Conservation (phyloP, 2,888 invertebrate species). For the Drosophila greeni region DNA sequence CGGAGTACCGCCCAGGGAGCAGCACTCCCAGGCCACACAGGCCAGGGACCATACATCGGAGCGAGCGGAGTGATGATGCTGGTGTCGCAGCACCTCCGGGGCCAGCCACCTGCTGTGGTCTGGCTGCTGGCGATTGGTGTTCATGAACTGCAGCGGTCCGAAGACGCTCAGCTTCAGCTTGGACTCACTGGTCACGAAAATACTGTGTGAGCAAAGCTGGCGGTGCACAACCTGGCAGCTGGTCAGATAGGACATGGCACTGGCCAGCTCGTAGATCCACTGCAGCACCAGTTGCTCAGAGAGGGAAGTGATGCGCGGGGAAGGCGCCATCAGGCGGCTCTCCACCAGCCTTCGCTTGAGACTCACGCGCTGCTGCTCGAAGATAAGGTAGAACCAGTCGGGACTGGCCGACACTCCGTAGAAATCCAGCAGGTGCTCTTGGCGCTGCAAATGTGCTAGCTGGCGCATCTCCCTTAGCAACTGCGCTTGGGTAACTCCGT, state of each 20-base stretch:
- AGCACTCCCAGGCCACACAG: slow-evolving; percentile 89
- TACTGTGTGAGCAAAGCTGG: slow-evolving; percentile 85
- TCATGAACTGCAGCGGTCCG: slow-evolving; percentile 84
- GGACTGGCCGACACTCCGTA: slow-evolving; percentile 89
- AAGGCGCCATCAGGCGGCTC: slow-evolving; percentile 79
- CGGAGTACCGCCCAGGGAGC: slow-evolving; percentile 88
- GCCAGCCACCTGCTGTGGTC: slow-evolving; percentile 90
- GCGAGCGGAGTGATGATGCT: slow-evolving; percentile 83
- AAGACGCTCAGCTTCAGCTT: slow-evolving; percentile 87
- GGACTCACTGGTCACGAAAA: slow-evolving; percentile 83
- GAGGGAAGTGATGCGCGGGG: slow-evolving; percentile 81
- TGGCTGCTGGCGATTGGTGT: slow-evolving; percentile 82
- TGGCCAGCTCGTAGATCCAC: slow-evolving; percentile 84
- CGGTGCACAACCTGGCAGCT: slow-evolving; percentile 85
- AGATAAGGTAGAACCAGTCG: slow-evolving; percentile 86
- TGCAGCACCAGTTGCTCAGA: slow-evolving; percentile 83
- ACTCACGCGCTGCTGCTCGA: slow-evolving; percentile 84
- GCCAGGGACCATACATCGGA: slow-evolving; percentile 92
- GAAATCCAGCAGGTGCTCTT: slow-evolving; percentile 86
- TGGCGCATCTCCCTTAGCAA: slow-evolving; percentile 86
- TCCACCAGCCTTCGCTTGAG: slow-evolving; percentile 86
- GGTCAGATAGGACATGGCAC: slow-evolving; percentile 86
- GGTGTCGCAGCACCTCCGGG: slow-evolving; percentile 86
- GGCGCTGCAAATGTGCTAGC: slow-evolving; percentile 84
- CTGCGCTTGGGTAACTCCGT: slow-evolving; percentile 78